Evolutionary conservation across 2,888 invertebrate genomes (phyloP).

Genomic region (Harmothoe impar): DNA sequence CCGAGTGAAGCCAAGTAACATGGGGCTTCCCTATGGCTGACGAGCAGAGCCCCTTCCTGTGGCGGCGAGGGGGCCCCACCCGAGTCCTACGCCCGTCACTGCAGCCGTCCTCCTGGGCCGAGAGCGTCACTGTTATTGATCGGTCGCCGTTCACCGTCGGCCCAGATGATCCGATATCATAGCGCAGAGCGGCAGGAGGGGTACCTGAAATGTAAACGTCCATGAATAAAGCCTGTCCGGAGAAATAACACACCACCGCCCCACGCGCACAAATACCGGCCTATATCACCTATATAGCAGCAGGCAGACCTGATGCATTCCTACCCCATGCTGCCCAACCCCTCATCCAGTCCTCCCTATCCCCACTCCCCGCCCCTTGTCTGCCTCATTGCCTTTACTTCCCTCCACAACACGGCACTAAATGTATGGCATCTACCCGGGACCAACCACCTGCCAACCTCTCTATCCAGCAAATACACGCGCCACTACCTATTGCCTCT

Average conservation of each 20-base stretch:
- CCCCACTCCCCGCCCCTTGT: not conserved
- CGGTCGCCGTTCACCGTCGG: slow-evolving; percentile 1
- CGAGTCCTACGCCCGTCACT: not conserved
- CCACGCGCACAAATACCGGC: not conserved
- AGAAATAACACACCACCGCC: slow-evolving; percentile 37
- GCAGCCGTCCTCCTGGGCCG: not conserved
- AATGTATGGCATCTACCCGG: not conserved
- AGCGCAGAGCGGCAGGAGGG: not conserved
- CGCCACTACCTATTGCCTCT: too few species aligned
- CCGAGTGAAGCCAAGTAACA: not conserved
- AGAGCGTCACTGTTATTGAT: not conserved
- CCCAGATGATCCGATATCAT: slow-evolving; percentile 47
- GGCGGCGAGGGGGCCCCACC: not conserved
- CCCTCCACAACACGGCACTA: not conserved
- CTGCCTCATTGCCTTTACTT: not conserved
- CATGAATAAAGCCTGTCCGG: slow-evolving; percentile 29
- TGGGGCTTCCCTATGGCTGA: too few species aligned
- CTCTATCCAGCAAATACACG: too few species aligned
- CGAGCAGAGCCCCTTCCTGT: not conserved
- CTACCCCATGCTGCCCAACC: too few species aligned
- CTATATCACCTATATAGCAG: not conserved
- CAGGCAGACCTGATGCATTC: not conserved
- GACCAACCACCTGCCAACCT: too few species aligned
- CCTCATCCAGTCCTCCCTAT: too few species aligned
- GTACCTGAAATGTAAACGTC: slow-evolving; percentile 40